A percentile compares a stretch with the other conserved stretches of the same genome.
These are phyloP conservation scores for Aurelia aurita DNA, from an alignment of 30 jellyfish, hydroid and myxozoan species.

Conservation along the genomic window DNA sequence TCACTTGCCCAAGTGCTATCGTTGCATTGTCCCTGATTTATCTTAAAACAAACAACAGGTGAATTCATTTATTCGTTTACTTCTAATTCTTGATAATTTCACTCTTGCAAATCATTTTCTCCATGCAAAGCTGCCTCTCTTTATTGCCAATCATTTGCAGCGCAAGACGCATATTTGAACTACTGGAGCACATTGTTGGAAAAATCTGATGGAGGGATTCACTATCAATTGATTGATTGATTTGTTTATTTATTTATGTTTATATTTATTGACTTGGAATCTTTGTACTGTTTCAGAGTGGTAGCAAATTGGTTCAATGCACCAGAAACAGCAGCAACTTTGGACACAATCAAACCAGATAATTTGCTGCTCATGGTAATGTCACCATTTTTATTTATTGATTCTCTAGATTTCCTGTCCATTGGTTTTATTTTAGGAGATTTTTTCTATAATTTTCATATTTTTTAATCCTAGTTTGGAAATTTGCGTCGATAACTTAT, in stretches of 20 bases:
- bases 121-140: not conserved
- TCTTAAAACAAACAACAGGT: slow-evolving; percentile 82
- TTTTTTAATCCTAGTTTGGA: too few species aligned
- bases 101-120: too few species aligned
- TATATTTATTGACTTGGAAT: not conserved
- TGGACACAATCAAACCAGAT: slow-evolving; percentile 84
- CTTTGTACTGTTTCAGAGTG: slow-evolving; percentile 34
- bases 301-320: slow-evolving; percentile 79
- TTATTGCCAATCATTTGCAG: not conserved
- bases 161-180: too few species aligned
- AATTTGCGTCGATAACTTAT: too few species aligned
- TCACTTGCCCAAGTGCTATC: slow-evolving; percentile 83
- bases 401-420: too few species aligned
- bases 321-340: slow-evolving; percentile 53
- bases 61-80: not conserved
- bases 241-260: not conserved
- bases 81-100: too few species aligned
- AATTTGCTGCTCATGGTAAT: slow-evolving; percentile 80
- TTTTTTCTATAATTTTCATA: too few species aligned
- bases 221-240: too few species aligned
- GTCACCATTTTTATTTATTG: too few species aligned
- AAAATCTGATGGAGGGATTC: too few species aligned
- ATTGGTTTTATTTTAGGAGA: too few species aligned
- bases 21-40: slow-evolving; percentile 78
- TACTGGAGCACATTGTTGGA: too few species aligned